Conservation (phyloP, 2,113 vertebrate species). For the Hystrix brachyura region DNA sequence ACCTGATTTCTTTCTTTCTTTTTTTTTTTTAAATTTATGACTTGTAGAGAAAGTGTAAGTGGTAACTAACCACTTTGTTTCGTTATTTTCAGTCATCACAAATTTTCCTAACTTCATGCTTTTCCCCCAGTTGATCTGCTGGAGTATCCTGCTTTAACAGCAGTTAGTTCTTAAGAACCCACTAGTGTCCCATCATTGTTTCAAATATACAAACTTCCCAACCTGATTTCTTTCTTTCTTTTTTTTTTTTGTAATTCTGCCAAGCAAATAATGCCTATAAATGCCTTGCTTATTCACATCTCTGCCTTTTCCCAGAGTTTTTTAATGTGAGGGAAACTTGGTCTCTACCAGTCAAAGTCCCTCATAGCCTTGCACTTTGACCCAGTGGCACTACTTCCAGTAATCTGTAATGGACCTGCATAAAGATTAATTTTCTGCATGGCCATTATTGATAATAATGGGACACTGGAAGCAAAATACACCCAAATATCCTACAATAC, state of each 20-base stretch:
- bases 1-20: background rate
- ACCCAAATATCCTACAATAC: background rate
- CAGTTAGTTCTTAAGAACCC: conserved; percentile 12
- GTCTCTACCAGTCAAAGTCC: background rate
- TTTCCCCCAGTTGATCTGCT: background rate
- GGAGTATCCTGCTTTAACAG: background rate
- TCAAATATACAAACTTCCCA: conserved; percentile 5
- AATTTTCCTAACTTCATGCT: background rate
- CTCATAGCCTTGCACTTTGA: background rate
- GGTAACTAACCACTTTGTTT: too few species aligned
- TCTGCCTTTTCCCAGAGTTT: background rate
- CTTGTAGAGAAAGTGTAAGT: too few species aligned
- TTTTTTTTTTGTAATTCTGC: background rate
- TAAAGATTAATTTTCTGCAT: background rate
- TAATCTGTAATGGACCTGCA: background rate
- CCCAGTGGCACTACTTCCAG: background rate
- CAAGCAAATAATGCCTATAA: background rate
- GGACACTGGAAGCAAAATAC: conserved; percentile 46
- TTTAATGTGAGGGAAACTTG: background rate
- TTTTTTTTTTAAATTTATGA: background rate
- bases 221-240: background rate
- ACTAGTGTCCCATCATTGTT: background rate
- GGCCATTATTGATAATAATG: background rate
- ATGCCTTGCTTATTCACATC: background rate
- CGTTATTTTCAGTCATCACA: background rate